Evolutionary conservation across 2,113 vertebrate genomes (phyloP).

Genomic region (Athene noctua): DNA sequence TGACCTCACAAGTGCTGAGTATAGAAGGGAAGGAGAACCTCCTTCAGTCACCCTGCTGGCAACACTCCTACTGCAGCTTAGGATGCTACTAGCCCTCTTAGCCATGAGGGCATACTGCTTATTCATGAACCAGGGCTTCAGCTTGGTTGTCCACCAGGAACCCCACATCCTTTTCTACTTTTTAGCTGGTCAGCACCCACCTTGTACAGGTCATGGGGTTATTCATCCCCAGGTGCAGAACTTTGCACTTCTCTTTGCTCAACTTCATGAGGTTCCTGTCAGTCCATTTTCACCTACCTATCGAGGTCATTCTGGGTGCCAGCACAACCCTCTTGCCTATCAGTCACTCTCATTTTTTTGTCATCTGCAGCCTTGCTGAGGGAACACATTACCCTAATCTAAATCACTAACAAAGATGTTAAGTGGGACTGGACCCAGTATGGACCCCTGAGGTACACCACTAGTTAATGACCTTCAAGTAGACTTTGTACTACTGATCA

Average conservation of each 20-base stretch:
- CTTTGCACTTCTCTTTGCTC: background rate
- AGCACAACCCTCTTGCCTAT: too few relatives aligned
- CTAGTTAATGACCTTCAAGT: background rate
- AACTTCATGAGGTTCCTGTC: background rate
- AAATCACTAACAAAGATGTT: background rate
- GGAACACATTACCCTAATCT: too few relatives aligned
- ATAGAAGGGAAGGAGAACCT: background rate
- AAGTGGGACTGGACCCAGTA: background rate
- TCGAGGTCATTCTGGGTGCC: background rate
- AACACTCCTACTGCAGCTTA: background rate
- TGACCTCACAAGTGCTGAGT: background rate
- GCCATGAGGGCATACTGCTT: background rate
- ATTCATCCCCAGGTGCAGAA: background rate
- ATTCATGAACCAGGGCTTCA: background rate
- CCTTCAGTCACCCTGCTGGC: background rate
- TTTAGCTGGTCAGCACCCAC: background rate
- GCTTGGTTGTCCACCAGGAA: background rate
- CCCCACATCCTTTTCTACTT: background rate
- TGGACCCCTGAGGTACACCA: background rate
- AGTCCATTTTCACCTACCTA: background rate
- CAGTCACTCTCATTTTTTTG: background rate
- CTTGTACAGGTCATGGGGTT: background rate
- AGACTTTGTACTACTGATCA: background rate
- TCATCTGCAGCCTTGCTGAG: background rate
- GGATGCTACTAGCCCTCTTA: too few relatives aligned